A percentile compares a stretch with the other conserved stretches of the same genome.
These are phyloP conservation scores for Protomyctophum bolini DNA, from an alignment of 2,113 vertebrate genomes.

Conservation along the genomic window DNA sequence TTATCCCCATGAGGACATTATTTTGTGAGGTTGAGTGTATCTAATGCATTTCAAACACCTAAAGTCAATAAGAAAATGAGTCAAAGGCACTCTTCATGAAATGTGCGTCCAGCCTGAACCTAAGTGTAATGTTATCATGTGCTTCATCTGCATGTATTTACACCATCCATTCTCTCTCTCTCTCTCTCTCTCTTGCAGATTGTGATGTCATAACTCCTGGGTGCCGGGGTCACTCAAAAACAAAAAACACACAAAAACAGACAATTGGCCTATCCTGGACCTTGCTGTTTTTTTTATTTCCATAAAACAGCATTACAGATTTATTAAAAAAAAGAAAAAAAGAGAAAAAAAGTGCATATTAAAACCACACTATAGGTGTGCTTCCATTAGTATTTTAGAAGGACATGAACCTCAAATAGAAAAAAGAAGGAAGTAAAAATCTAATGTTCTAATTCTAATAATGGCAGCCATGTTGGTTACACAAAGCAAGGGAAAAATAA, in stretches of 20 bases:
- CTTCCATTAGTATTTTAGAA: slow-evolving; percentile 68
- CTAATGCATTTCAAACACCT: not conserved
- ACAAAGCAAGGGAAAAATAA: slow-evolving; percentile 59
- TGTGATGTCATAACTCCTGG: slow-evolving; percentile 93
- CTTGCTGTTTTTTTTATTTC: slow-evolving; percentile 70
- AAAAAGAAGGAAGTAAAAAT: slow-evolving; percentile 19
- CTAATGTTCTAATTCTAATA: slow-evolving; percentile 51
- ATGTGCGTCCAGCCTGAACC: slow-evolving; percentile 49
- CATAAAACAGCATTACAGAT: slow-evolving; percentile 61
- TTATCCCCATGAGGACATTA: too few species aligned
- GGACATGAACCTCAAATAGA: slow-evolving; percentile 32
- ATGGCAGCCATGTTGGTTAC: slow-evolving; percentile 78
- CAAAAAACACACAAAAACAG: slow-evolving; percentile 59
- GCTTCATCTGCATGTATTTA: slow-evolving; percentile 76
- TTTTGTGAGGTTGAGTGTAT: not conserved
- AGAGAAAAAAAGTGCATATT: slow-evolving; percentile 74
- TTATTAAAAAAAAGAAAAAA: slow-evolving; percentile 50
- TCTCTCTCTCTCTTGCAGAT: slow-evolving; percentile 84
- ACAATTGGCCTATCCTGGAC: slow-evolving; percentile 67
- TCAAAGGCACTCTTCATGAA: slow-evolving; percentile 13
- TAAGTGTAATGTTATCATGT: slow-evolving; percentile 51
- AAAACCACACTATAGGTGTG: slow-evolving; percentile 69
- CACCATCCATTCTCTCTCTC: slow-evolving; percentile 69
- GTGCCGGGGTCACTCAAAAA: slow-evolving; percentile 87
- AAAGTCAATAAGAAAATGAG: not conserved